Conservation (phyloP, 2,888 invertebrate genomes). For the Drosophila paracracens region DNA sequence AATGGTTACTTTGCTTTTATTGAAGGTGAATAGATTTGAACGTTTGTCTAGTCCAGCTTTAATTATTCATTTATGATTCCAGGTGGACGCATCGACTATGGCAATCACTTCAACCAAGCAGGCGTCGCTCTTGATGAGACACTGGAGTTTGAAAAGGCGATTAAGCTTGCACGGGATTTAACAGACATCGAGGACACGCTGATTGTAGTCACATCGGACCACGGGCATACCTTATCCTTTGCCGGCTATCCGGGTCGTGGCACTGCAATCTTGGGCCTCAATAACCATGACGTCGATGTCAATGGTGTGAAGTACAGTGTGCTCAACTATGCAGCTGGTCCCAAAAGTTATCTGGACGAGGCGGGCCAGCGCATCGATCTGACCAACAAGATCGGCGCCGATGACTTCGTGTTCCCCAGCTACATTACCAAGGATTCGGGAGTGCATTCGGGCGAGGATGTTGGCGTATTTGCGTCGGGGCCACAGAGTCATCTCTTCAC, state of each 20-base stretch:
- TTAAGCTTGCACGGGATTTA: conserved; percentile 87
- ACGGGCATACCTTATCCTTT: conserved; percentile 91
- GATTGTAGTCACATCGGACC: conserved; percentile 92
- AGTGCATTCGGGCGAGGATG: conserved; percentile 92
- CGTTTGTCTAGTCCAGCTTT: neutral
- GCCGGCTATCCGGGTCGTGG: conserved; percentile 89
- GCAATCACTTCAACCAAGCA: conserved; percentile 89
- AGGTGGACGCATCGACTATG: conserved; percentile 91
- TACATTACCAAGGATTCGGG: conserved; percentile 85
- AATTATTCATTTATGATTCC: neutral
- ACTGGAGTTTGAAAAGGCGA: conserved; percentile 90
- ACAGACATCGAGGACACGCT: conserved; percentile 90
- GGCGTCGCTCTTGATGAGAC: conserved; percentile 91
- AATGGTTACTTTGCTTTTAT: conserved; percentile 88
- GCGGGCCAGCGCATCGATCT: conserved; percentile 72
- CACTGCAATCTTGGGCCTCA: conserved; percentile 86
- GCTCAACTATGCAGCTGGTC: conserved; percentile 91
- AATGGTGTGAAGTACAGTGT: conserved; percentile 87
- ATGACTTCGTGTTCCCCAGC: conserved; percentile 63
- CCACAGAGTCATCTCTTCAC: conserved; percentile 92
- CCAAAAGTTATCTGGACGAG: conserved; percentile 80
- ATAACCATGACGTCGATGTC: conserved; percentile 62
- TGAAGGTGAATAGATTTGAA: conserved; percentile 74
- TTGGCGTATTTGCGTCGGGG: conserved; percentile 90
- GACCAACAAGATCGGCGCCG: conserved; percentile 41